Base-by-base conservation (phyloP, 2,113 vertebrate genomes). In the Spea bombifrons region DNA sequence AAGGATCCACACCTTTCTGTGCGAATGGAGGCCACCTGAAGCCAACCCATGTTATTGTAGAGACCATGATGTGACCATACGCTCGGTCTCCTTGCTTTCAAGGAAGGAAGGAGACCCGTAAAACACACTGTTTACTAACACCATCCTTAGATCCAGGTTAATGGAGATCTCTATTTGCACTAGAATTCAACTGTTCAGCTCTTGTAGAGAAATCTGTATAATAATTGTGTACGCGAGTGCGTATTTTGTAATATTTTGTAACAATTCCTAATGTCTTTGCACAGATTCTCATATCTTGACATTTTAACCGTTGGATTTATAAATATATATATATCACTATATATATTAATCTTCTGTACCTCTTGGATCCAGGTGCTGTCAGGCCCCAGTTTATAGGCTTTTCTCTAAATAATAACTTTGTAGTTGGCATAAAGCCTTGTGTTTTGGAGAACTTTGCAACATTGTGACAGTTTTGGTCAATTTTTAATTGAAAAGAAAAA, bases 51-150 rank as follows among this genome's bases (percentile, higher is more conserved):
- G 95, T 96, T 92, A 90, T 98, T 85, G 95, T 98, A 90, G 97
- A 99, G 92, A 98, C 96, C 86, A 97, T 93, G 93, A 98, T 99
- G 97, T 98, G 95, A 99, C 90, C 90, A 12, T 10, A 64, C 8
- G 4, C 43, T 17, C 66, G 5, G 3, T 46, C 47, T 8, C 45
- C 67, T 43, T 63, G 85, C 93, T 93, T 92, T 92, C 90, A 92
- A 89, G 93, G 89, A 90, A 89, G 92, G 90, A 91, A 92, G 88
- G 87, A 90, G 87, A 83, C 87, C 90, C 92, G 91, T 90, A 88
- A 15, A 63, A 46, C 92, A 91, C 92, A 91, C 93, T 89, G 92
- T 93, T 94, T 93, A 94, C 94, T 96, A 94, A 96, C 92, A 87
- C 91, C 94, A 88, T 82, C 77, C 90, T 87, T 95, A 96, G 96